Conservation (phyloP, 2,888 invertebrate species). For the Drosophila stalkeri region DNA sequence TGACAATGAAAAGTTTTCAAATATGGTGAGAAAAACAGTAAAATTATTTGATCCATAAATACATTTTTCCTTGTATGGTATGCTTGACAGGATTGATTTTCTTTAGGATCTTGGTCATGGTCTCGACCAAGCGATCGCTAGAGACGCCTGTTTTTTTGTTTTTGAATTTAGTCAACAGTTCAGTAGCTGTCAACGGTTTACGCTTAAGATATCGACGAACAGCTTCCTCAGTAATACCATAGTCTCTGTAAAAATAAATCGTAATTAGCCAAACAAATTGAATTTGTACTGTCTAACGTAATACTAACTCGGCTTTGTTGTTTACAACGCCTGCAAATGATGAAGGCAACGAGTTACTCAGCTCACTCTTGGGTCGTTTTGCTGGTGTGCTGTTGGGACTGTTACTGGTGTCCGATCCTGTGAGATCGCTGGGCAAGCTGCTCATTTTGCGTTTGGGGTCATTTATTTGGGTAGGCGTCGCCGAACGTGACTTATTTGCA, state of each 20-base stretch:
- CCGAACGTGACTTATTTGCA: constrained; percentile 83
- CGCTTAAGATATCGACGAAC: constrained; percentile 97
- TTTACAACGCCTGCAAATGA: constrained; percentile 84
- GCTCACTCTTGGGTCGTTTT: constrained; percentile 82
- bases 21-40: not conserved
- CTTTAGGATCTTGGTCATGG: constrained; percentile 97
- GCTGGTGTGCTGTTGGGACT: constrained; percentile 84
- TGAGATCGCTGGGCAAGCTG: constrained; percentile 84
- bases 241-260: constrained; percentile 87
- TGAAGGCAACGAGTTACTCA: constrained; percentile 80
- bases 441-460: constrained; percentile 83
- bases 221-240: constrained; percentile 97
- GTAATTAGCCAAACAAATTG: not conserved
- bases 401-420: constrained; percentile 84
- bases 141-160: constrained; percentile 96
- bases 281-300: not conserved
- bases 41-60: constrained; percentile 90
- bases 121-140: constrained; percentile 95
- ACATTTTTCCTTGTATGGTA: constrained; percentile 97
- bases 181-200: constrained; percentile 99
- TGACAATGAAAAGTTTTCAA: not conserved
- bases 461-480: constrained; percentile 84
- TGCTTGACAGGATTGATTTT: constrained; percentile 97
- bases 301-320: constrained; percentile 83
- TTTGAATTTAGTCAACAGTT: constrained; percentile 97